Conservation (phyloP, 2,113 vertebrate genomes). For the Pipa parva region DNA sequence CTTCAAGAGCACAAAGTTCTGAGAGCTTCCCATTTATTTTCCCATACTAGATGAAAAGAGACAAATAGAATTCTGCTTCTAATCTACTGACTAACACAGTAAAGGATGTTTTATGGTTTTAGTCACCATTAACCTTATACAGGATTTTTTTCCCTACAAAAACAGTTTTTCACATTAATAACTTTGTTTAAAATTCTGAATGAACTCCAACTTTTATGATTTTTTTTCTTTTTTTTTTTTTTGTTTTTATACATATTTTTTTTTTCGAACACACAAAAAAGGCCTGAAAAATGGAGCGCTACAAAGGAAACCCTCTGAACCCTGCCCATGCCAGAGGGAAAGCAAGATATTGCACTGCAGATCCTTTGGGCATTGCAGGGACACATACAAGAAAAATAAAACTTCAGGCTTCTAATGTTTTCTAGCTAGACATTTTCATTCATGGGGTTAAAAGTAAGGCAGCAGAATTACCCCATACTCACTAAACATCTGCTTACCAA, state of each 20-base stretch:
- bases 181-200: constrained; percentile 35
- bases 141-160: not conserved
- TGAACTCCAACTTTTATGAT: constrained; percentile 20
- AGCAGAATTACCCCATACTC: constrained; percentile 31
- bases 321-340: constrained; percentile 21
- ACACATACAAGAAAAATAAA: not conserved
- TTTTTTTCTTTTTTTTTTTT: constrained; percentile 10
- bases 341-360: constrained; percentile 24
- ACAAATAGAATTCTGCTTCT: no score
- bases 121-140: no score
- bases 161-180: not conserved
- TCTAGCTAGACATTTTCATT: constrained; percentile 50
- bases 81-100: no score
- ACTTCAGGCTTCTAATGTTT: constrained; percentile 47
- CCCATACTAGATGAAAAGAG: no score
- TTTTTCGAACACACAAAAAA: constrained; percentile 38
- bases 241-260: no score
- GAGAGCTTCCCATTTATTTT: no score
- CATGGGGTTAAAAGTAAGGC: constrained; percentile 50
- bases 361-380: constrained; percentile 9
- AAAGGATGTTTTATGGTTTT: no score
- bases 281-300: constrained; percentile 29
- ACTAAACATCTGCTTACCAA: constrained; percentile 41
- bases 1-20: no score
- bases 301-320: constrained; percentile 17